Evolutionary conservation across 2,113 vertebrate species (phyloP).

Genomic region (Lepidothrix coronata): DNA sequence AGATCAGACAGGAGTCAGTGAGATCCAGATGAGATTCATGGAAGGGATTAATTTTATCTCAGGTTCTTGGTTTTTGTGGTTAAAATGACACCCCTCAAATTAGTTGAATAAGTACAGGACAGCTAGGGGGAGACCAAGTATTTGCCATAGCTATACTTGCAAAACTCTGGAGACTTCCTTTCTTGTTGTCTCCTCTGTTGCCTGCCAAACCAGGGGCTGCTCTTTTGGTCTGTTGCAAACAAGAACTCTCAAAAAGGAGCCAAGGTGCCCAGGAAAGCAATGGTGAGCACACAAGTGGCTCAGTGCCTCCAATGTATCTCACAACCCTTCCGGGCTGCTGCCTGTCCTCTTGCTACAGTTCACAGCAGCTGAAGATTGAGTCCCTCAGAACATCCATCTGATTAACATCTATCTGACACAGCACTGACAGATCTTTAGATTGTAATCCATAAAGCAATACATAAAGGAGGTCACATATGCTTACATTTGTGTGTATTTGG

Average conservation of each 20-base stretch:
- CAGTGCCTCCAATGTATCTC: too few species aligned
- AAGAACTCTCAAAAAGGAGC: not conserved
- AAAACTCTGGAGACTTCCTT: not conserved
- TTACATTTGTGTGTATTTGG: not conserved
- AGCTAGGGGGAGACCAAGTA: not conserved
- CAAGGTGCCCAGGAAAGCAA: not conserved
- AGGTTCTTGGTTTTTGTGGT: not conserved
- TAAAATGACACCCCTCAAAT: not conserved
- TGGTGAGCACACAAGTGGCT: fast-evolving
- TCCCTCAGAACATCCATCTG: not conserved
- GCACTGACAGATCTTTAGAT: not conserved
- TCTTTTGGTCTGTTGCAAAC: not conserved
- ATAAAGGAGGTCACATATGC: not conserved
- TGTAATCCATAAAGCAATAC: too few species aligned
- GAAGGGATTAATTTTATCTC: not conserved
- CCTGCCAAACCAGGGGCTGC: not conserved
- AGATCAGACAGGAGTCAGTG: not conserved
- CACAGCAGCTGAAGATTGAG: not conserved
- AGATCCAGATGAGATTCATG: not conserved
- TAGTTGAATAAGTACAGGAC: not conserved
- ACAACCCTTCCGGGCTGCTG: fast-evolving
- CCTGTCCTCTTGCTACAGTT: not conserved
- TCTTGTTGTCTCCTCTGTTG: not conserved
- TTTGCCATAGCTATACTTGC: not conserved
- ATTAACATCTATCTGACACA: too few species aligned